phyloP scores from a whole-genome alignment of 2,888 invertebrate genomes.

The Selenia dentaria region DNA sequence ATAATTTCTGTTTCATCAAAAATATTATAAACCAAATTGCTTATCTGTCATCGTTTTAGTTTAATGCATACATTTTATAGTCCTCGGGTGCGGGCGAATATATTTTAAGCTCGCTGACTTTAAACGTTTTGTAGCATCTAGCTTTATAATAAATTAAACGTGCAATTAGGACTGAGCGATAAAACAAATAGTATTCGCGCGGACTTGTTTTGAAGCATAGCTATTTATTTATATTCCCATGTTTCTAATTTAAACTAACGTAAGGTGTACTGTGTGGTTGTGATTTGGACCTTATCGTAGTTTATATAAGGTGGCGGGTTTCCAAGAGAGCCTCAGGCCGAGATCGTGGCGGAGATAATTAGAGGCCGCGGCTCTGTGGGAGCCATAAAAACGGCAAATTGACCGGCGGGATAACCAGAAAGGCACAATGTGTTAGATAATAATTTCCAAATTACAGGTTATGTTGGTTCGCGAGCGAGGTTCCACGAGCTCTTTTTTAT shows the following conservation, averaged over 20 bases:
- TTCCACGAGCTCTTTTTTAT: constrained; percentile 73
- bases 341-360: constrained; percentile 82
- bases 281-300: constrained; percentile 41
- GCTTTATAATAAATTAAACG: constrained; percentile 56
- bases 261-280: constrained; percentile 12
- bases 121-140: constrained; percentile 24
- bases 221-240: constrained; percentile 72
- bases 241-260: constrained; percentile 60
- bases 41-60: constrained; percentile 41
- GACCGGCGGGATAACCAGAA: constrained; percentile 85
- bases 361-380: constrained; percentile 82
- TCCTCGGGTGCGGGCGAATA: constrained; percentile 19
- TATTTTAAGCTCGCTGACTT: constrained; percentile 22
- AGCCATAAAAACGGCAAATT: constrained; percentile 85
- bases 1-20: constrained; percentile 49
- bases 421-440: constrained; percentile 85
- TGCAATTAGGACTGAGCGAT: constrained; percentile 60
- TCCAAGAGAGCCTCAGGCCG: constrained; percentile 62
- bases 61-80: constrained; percentile 34
- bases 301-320: constrained; percentile 31
- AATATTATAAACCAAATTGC: constrained; percentile 39
- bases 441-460: constrained; percentile 85
- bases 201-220: constrained; percentile 66
- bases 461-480: constrained; percentile 75
- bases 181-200: constrained; percentile 81